These are phyloP conservation scores for Xylophagus ater DNA, from an alignment of 2,888 invertebrate species.

Conservation along the genomic window DNA sequence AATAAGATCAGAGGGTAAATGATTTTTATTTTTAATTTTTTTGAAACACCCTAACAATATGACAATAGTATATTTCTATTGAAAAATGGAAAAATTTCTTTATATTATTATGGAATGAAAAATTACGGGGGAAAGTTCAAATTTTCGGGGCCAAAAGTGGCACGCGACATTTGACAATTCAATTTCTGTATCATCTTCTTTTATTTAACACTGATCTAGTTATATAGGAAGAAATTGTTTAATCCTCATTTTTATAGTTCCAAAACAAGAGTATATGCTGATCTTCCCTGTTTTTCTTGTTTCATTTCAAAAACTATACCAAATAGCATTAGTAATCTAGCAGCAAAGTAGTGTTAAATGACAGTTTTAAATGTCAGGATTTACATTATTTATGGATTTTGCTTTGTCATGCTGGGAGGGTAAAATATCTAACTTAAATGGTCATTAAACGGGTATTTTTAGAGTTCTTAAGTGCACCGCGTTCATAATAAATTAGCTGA, in stretches of 20 bases:
- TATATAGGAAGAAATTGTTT: slow-evolving; percentile 5
- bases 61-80: too few species aligned
- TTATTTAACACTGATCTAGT: too few species aligned
- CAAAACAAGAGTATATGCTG: slow-evolving; percentile 3
- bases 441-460: slow-evolving; percentile 18
- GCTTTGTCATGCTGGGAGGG: slow-evolving; percentile 13
- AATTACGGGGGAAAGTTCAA: slow-evolving; percentile 4
- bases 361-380: slow-evolving; percentile 17
- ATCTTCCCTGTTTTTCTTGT: too few species aligned
- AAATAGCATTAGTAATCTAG: too few species aligned
- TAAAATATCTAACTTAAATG: slow-evolving; percentile 16
- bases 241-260: slow-evolving; percentile 10
- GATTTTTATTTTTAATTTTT: slow-evolving; percentile 10
- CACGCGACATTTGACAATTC: slow-evolving; percentile 18
- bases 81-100: slow-evolving; percentile 6
- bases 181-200: slow-evolving; percentile 8
- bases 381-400: slow-evolving; percentile 17
- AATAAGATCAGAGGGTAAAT: slow-evolving; percentile 1
- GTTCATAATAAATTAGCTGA: too few species aligned
- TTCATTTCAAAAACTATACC: too few species aligned
- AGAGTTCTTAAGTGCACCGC: slow-evolving; percentile 14
- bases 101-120: neutral
- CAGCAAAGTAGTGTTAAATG: slow-evolving; percentile 15
- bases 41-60: too few species aligned
- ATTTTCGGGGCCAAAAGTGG: slow-evolving; percentile 13